Evolutionary conservation across 2,888 invertebrate genomes (phyloP), one percentile per base, ranked within the genome.

Genomic region (Chrysodeixis includens): DNA sequence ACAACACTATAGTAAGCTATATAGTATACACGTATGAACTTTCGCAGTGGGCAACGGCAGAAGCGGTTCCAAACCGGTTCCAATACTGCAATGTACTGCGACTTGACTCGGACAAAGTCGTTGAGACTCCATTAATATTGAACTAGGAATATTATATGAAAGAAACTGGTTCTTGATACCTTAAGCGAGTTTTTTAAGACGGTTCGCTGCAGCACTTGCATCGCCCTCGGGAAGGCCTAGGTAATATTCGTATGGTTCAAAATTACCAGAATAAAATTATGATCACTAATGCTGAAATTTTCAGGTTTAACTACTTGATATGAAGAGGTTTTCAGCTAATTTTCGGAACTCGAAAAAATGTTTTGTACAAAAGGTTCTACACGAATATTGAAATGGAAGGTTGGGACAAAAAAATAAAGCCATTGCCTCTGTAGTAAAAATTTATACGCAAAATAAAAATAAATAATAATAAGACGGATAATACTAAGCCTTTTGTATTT

Each of bases 11-110:
- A 88, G 79, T 77, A 83, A 74, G 77, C 83, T 89, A 88, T 88
- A 91, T 86, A 89, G 84, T 89, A 88, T 88, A 91, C 86, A 89
- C 88, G 87, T 88, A 92, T 92, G 92, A 92, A 92, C 91, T 91
- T 91, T 92, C 89, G 91, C 91, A 88, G 81, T 82, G 73, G 88
- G 83, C 88, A 86, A 88, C 83, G 85, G 89, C 82, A 82, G 81
- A 79, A 90, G 91, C 89, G 86, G 90, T 85, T 83, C 82, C 82
- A 54, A 87, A 93, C 93, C 93, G 92, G 92, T 92, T 91, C 83
- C 74, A 78, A 61, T 53, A 78, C 79, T 76, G 73, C 79, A 81
- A 76, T 66, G 78, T 78, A 75, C 78, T 71, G 62, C 68, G 71
- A 67, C 73, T 71, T 71, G 76, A 68, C 62, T 68, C 72, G 86